Evolutionary conservation across 2,113 vertebrate species (phyloP).

Genomic region (Onychorhynchus coronatus): DNA sequence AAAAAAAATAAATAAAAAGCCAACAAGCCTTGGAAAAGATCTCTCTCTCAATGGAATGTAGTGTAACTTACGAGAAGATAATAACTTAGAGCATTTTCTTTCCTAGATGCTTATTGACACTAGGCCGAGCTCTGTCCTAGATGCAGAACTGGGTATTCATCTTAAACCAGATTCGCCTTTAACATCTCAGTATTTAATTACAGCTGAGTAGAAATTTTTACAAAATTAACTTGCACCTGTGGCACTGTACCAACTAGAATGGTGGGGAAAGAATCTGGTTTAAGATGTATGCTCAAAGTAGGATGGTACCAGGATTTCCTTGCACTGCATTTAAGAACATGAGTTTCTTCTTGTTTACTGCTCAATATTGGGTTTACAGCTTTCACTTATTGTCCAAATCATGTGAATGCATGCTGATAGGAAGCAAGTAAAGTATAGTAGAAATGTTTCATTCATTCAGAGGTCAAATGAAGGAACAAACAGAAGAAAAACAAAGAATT

Average conservation of each 20-base stretch:
- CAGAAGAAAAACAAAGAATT: not conserved
- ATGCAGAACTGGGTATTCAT: slow-evolving; percentile 56
- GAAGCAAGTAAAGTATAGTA: not conserved
- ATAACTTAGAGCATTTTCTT: slow-evolving; percentile 39
- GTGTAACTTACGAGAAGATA: slow-evolving; percentile 47
- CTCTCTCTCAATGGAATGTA: slow-evolving; percentile 18
- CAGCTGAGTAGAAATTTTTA: not conserved
- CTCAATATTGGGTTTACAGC: slow-evolving; percentile 26
- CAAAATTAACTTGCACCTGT: not conserved
- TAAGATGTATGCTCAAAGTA: not conserved
- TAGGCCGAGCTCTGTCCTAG: slow-evolving; percentile 47
- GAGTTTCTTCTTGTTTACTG: slow-evolving; percentile 43
- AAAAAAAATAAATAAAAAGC: not conserved
- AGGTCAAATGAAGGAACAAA: slow-evolving; percentile 30
- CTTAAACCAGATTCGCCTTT: slow-evolving; percentile 68
- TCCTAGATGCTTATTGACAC: slow-evolving; percentile 39
- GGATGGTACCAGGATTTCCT: not conserved
- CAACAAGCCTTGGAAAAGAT: not conserved
- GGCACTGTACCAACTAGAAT: not conserved
- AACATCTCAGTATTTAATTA: slow-evolving; percentile 46
- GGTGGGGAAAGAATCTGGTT: not conserved
- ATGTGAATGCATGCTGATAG: not conserved
- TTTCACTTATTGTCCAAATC: slow-evolving; percentile 47
- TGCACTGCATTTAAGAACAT: slow-evolving; percentile 9
- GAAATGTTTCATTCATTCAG: slow-evolving; percentile 3